These are phyloP conservation scores for Cydia amplana DNA, from an alignment of 1,140 invertebrate genomes.

Conservation along the genomic window DNA sequence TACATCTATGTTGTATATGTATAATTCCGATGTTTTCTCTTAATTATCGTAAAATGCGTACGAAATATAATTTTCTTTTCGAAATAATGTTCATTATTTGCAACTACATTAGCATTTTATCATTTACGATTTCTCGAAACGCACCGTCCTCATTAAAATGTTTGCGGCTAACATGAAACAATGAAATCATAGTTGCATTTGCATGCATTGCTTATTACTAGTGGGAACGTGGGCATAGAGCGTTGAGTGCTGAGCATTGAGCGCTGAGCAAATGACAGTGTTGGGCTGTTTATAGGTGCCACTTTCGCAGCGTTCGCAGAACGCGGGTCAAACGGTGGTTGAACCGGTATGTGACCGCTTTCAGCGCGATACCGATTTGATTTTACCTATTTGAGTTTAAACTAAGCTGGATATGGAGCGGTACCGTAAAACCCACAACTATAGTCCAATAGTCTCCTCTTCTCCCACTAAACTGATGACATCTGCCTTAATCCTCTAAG, in stretches of 20 bases:
- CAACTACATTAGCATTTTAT: not conserved
- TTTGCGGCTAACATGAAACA: constrained; percentile 19
- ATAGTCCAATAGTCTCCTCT: no score
- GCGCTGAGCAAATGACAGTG: constrained; percentile 9
- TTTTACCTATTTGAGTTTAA: no score
- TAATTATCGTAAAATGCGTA: not conserved
- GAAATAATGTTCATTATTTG: not conserved
- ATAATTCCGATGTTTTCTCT: not conserved
- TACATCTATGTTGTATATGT: no score
- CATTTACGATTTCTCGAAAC: not conserved
- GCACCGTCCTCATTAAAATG: not conserved
- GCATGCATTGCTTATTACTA: constrained; percentile 21
- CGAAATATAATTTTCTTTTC: not conserved
- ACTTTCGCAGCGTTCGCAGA: not conserved
- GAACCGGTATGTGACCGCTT: constrained; percentile 5
- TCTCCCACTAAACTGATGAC: no score
- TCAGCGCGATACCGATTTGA: not conserved
- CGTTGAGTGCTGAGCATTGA: not conserved
- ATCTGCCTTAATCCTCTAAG: no score
- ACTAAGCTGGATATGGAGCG: no score
- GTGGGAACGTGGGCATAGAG: constrained; percentile 7
- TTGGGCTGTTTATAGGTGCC: not conserved
- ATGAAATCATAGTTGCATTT: constrained; percentile 22
- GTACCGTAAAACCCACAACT: no score
- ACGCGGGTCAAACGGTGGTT: not conserved